Percentiles rank a stretch among this genome's conserved stretches.
These are phyloP conservation scores for Zoanthus sociatus DNA, from an alignment of 92 coral and sea anemone species.

Conservation along the genomic window DNA sequence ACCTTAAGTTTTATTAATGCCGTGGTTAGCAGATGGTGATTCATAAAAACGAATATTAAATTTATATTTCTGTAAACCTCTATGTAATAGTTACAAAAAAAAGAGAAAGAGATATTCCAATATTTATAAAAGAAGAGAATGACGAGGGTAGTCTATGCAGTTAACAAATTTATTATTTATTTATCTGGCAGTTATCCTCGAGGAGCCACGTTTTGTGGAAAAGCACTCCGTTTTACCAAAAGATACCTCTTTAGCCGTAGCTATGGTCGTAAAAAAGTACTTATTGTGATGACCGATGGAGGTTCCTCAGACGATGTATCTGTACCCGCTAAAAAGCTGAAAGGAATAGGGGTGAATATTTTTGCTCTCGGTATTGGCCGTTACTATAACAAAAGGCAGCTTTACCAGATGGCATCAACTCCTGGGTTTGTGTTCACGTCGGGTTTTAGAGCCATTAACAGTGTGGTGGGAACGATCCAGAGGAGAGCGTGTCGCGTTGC, in stretches of 20 bases:
- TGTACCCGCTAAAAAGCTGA: conserved; percentile 67
- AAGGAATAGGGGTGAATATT: conserved; percentile 82
- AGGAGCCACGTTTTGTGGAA: conserved; percentile 54
- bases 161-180: not conserved
- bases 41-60: too few species aligned
- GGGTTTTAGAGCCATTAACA: conserved; percentile 11
- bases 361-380: conserved; percentile 89
- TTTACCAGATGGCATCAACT: conserved; percentile 79
- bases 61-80: too few species aligned
- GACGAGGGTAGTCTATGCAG: not conserved
- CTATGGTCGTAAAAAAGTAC: conserved; percentile 53
- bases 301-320: conserved; percentile 73
- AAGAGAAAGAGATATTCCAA: too few species aligned
- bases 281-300: conserved; percentile 87
- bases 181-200: conserved; percentile 37
- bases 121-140: not conserved
- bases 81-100: too few species aligned
- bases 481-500: conserved; percentile 9
- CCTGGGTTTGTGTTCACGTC: conserved; percentile 74
- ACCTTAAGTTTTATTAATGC: too few species aligned
- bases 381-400: conserved; percentile 78
- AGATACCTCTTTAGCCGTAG: conserved; percentile 20
- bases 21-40: too few species aligned
- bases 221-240: conserved; percentile 16
- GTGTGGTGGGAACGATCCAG: not conserved